Conservation (phyloP, 2,113 vertebrate species). For the Castor canadensis region DNA sequence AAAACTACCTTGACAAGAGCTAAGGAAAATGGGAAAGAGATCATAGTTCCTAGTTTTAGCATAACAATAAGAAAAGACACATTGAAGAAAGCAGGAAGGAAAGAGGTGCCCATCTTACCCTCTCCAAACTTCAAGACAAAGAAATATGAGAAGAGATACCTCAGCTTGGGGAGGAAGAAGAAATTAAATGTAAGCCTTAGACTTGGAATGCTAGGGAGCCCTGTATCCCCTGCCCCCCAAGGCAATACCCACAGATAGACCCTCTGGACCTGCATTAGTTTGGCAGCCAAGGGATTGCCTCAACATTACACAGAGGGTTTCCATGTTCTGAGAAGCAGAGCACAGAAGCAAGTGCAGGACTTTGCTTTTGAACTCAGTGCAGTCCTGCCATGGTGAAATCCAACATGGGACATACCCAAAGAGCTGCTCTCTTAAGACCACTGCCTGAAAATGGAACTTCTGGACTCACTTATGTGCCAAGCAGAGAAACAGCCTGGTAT, state of each 20-base stretch:
- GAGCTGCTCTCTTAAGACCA: neutral
- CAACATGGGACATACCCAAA: neutral
- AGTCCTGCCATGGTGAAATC: neutral
- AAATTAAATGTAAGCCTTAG: neutral
- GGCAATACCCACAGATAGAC: neutral
- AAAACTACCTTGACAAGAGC: neutral
- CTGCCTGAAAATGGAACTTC: neutral
- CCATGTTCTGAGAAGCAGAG: neutral
- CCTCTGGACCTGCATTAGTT: neutral
- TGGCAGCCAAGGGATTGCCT: too few species aligned
- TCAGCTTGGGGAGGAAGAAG: neutral
- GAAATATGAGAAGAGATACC: neutral
- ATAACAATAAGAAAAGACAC: too few species aligned
- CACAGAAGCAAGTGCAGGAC: neutral
- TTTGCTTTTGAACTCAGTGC: neutral
- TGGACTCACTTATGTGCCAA: neutral
- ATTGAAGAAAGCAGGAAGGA: too few species aligned
- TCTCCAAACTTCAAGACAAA: neutral
- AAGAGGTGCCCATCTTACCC: neutral
- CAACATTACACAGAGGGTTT: neutral
- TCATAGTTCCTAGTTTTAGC: neutral
- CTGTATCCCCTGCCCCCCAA: neutral
- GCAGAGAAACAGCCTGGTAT: neutral
- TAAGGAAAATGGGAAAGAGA: neutral
- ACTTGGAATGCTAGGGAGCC: neutral